Conservation (phyloP, 30 jellyfish, hydroid and myxozoan species). For the Hydractinia echinata region DNA sequence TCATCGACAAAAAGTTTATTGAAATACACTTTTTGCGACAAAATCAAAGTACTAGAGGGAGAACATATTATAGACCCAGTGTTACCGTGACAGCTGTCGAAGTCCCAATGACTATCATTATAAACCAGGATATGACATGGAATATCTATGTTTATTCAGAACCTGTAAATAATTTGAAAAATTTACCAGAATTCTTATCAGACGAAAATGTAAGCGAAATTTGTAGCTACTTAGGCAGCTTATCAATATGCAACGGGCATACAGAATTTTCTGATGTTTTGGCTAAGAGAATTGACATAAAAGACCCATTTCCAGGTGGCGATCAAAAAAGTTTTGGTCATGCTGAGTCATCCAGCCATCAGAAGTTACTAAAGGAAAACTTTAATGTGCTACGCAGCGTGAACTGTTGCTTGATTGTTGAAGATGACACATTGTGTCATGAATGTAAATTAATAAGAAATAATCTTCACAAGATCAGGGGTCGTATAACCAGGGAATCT, state of each 20-base stretch:
- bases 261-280: background rate
- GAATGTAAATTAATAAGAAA: background rate
- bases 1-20: background rate
- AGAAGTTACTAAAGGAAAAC: background rate
- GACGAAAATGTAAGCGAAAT: too few relatives aligned
- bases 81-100: background rate
- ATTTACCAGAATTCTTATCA: too few relatives aligned
- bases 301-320: background rate
- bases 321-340: background rate
- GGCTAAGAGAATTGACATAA: background rate
- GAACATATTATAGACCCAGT: background rate
- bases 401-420: background rate
- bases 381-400: background rate
- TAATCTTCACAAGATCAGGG: background rate
- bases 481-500: background rate
- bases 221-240: too few relatives aligned
- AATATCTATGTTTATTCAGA: too few relatives aligned
- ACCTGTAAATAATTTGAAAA: too few relatives aligned
- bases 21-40: background rate
- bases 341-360: background rate
- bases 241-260: too few relatives aligned
- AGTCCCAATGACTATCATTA: background rate
- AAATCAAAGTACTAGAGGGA: background rate
- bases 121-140: background rate
- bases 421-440: background rate